These are phyloP conservation scores for Chymomyza costata DNA, from an alignment of 1,140 invertebrate species.

Conservation along the genomic window DNA sequence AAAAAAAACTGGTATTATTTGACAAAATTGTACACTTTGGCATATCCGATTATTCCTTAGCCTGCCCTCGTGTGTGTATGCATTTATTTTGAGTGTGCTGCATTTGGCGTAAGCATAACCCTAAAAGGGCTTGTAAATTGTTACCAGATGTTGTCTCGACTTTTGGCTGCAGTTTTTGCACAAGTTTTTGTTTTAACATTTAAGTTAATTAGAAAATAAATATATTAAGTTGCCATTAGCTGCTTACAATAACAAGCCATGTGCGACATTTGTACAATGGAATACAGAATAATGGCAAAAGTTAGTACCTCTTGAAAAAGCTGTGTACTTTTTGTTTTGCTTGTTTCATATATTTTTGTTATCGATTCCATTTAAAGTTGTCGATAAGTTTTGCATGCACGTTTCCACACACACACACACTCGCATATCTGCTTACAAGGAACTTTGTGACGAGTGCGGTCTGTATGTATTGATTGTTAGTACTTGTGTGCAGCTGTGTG, in stretches of 20 bases:
- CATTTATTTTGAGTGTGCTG: slow-evolving; percentile 24
- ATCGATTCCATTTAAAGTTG: neutral
- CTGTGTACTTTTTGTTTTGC: no score
- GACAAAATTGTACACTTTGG: neutral
- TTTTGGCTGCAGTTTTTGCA: neutral
- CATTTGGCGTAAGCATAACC: slow-evolving; percentile 17
- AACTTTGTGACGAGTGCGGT: no score
- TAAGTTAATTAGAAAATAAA: slow-evolving; percentile 68
- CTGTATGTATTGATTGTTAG: neutral
- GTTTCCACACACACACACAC: no score
- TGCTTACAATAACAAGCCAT: no score
- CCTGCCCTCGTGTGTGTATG: neutral
- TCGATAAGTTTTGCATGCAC: neutral
- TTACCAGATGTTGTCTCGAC: slow-evolving; percentile 12
- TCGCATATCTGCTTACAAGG: no score
- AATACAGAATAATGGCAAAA: no score
- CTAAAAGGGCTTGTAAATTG: slow-evolving; percentile 6
- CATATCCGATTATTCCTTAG: neutral
- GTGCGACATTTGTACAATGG: no score
- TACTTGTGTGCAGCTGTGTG: neutral
- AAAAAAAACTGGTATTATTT: no score
- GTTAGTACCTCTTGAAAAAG: no score
- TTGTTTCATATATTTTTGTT: neutral
- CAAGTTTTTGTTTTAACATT: slow-evolving; percentile 38
- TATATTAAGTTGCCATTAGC: slow-evolving; percentile 59